Percentiles rank a stretch among this genome's conserved stretches.
phyloP scores from a whole-genome alignment of 2,113 vertebrate genomes.

The Ameiurus melas region DNA sequence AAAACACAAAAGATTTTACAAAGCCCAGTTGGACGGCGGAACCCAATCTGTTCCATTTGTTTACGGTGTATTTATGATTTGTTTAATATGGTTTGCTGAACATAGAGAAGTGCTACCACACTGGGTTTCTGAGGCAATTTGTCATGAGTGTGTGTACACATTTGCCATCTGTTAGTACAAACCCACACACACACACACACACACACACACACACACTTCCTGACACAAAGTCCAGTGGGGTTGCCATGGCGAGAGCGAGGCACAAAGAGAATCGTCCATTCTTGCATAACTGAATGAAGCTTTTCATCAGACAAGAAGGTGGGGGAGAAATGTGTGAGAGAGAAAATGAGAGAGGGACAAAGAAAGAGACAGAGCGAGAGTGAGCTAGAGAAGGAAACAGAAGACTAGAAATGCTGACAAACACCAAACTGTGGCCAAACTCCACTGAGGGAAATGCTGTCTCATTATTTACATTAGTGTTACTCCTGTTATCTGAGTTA shows the following conservation, averaged over 20 bases:
- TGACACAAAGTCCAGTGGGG: slow-evolving; percentile 47
- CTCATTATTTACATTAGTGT: slow-evolving; percentile 47
- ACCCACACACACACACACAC: slow-evolving; percentile 40
- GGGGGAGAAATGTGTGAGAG: slow-evolving; percentile 21
- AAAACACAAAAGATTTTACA: background rate
- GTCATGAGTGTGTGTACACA: slow-evolving; percentile 49
- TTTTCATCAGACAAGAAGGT: slow-evolving; percentile 41
- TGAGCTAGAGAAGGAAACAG: slow-evolving; percentile 1
- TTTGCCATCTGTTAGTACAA: slow-evolving; percentile 45
- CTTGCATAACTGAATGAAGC: slow-evolving; percentile 53
- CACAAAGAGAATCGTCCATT: slow-evolving; percentile 44
- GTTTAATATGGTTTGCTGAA: slow-evolving; percentile 40
- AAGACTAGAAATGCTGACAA: slow-evolving; percentile 51
- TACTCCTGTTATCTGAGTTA: slow-evolving; percentile 27
- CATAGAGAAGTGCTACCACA: slow-evolving; percentile 37
- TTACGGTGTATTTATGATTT: slow-evolving; percentile 43
- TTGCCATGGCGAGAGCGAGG: slow-evolving; percentile 29
- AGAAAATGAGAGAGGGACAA: slow-evolving; percentile 31
- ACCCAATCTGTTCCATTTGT: slow-evolving; percentile 21
- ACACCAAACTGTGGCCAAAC: slow-evolving; percentile 40
- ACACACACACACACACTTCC: slow-evolving; percentile 43
- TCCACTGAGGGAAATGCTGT: slow-evolving; percentile 29
- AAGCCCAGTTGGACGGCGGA: background rate
- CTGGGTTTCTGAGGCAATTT: slow-evolving; percentile 35
- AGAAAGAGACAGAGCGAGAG: slow-evolving; percentile 31